Evolutionary conservation across 2,113 vertebrate species (phyloP).

Genomic region (Xerus inauris): DNA sequence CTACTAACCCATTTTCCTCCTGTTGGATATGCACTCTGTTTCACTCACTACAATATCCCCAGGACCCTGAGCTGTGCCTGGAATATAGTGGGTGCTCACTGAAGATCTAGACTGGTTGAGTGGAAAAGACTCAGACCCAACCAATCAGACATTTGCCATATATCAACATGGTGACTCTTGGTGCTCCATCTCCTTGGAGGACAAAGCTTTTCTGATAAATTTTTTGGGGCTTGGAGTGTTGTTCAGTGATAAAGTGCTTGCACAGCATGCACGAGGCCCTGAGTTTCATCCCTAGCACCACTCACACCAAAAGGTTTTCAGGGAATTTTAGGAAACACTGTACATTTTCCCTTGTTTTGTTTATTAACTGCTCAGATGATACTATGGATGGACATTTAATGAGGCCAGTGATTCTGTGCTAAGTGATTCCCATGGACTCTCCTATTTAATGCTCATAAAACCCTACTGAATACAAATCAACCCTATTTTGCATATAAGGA

Average conservation of each 20-base stretch:
- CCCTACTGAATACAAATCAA: background rate
- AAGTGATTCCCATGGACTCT: background rate
- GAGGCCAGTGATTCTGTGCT: background rate
- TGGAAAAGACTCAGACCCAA: background rate
- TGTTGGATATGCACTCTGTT: background rate
- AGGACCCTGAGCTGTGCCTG: background rate
- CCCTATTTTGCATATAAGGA: background rate
- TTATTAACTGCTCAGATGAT: background rate
- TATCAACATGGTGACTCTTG: background rate
- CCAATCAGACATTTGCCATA: background rate
- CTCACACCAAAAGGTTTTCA: background rate
- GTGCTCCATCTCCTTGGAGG: background rate
- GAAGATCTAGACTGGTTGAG: background rate
- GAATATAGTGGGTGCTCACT: background rate
- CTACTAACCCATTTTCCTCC: background rate
- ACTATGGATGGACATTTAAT: background rate
- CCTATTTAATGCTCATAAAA: background rate
- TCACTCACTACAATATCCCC: background rate
- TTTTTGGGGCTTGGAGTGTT: background rate
- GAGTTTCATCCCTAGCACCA: background rate
- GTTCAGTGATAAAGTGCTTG: background rate
- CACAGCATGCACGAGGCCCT: background rate
- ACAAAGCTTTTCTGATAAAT: background rate
- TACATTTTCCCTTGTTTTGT: background rate
- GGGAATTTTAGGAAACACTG: background rate